Conservation (phyloP, 1,140 invertebrate genomes). For the Drosophila hydei region DNA sequence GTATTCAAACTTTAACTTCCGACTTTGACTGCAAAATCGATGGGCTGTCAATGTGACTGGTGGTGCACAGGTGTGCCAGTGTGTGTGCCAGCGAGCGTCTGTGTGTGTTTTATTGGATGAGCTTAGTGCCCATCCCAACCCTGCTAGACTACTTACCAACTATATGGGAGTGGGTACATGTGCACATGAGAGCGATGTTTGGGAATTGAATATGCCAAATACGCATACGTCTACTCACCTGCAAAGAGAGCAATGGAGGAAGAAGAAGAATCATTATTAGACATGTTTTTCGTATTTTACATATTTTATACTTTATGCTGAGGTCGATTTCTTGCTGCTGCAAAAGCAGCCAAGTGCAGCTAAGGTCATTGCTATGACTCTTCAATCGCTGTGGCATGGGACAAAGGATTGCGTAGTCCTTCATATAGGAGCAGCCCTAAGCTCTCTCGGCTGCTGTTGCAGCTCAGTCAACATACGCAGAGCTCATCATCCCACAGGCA, state of each 20-base stretch:
- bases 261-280: conserved; percentile 24
- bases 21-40: conserved; percentile 9
- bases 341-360: conserved; percentile 32
- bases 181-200: conserved; percentile 9
- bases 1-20: conserved; percentile 10
- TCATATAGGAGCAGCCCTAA: too few species aligned
- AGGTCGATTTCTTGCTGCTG: conserved; percentile 4
- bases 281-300: conserved; percentile 10
- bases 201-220: conserved; percentile 53
- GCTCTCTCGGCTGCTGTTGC: not conserved
- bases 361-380: conserved; percentile 41
- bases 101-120: not conserved
- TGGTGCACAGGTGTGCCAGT: not conserved
- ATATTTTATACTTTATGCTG: conserved; percentile 8
- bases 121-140: not conserved
- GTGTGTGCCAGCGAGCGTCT: not conserved
- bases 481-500: conserved; percentile 41
- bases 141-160: conserved; percentile 19
- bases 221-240: conserved; percentile 58
- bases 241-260: conserved; percentile 40
- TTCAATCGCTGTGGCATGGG: conserved; percentile 7
- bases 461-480: not conserved
- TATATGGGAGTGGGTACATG: not conserved
- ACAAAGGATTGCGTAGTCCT: too few species aligned
- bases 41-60: conserved; percentile 3